These are phyloP conservation scores for Acleris holmiana DNA, from an alignment of 2,888 invertebrate genomes.

Conservation along the genomic window DNA sequence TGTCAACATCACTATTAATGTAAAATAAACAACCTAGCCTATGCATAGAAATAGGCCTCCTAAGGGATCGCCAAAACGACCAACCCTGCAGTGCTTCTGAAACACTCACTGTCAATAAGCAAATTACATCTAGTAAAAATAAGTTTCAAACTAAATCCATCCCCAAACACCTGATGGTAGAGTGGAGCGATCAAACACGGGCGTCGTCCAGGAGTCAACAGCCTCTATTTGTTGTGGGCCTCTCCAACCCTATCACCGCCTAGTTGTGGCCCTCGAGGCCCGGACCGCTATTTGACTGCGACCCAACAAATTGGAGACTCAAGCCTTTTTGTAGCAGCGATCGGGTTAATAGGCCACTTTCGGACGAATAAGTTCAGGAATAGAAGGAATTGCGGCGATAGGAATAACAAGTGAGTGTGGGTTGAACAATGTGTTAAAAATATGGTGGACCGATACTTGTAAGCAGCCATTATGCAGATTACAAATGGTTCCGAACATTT, in stretches of 20 bases:
- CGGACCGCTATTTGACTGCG: slow-evolving; percentile 13
- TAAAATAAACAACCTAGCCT: too few relatives aligned
- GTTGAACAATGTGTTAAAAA: not conserved
- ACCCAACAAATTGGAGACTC: slow-evolving; percentile 18
- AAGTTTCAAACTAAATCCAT: too few relatives aligned
- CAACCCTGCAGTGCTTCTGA: too few relatives aligned
- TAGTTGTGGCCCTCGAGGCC: not conserved
- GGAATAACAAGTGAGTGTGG: not conserved
- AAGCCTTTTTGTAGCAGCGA: slow-evolving; percentile 21
- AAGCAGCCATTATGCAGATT: too few relatives aligned
- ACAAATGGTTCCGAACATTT: too few relatives aligned
- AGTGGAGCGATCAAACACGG: not conserved
- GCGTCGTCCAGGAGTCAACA: slow-evolving; percentile 4
- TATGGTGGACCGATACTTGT: too few relatives aligned
- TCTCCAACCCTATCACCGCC: slow-evolving; percentile 9
- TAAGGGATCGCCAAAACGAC: too few relatives aligned
- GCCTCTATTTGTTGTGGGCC: slow-evolving; percentile 1
- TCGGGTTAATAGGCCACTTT: slow-evolving; percentile 34
- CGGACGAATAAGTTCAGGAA: slow-evolving; percentile 3
- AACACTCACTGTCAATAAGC: too few relatives aligned
- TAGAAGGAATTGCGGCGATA: not conserved
- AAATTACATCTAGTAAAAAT: too few relatives aligned
- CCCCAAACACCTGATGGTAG: not conserved
- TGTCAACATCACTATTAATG: too few relatives aligned
- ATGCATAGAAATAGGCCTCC: too few relatives aligned